Conservation (phyloP, 2,888 invertebrate species). For the Tineola bisselliella region DNA sequence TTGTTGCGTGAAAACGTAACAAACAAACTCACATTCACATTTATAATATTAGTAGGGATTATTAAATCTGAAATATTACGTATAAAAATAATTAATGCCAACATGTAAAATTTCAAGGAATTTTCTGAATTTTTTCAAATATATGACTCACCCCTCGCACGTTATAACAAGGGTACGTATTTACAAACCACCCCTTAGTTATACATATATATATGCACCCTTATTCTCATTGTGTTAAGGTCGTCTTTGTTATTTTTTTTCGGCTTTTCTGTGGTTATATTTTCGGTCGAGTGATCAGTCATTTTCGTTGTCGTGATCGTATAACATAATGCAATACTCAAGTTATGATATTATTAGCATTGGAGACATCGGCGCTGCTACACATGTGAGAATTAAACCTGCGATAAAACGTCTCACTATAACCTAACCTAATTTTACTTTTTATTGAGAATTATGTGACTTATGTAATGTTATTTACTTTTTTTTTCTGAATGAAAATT, state of each 20-base stretch:
- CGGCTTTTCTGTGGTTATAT: background rate
- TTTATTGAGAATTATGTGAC: no score
- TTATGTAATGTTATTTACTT: no score
- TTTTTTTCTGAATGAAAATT: no score
- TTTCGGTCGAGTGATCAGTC: constrained; percentile 32
- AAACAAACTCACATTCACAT: no score
- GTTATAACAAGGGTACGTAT: background rate
- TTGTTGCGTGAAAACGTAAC: no score
- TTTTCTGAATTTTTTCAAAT: background rate
- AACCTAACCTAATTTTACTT: no score
- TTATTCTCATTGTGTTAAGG: background rate
- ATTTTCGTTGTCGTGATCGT: constrained; percentile 27
- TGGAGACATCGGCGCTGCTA: background rate
- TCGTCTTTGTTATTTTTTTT: background rate
- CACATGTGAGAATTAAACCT: background rate
- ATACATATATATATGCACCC: background rate
- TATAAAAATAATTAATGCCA: background rate
- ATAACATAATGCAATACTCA: constrained; percentile 44
- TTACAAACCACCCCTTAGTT: background rate
- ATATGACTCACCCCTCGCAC: background rate
- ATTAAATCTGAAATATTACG: no score
- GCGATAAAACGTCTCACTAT: no score
- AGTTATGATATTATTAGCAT: constrained; percentile 41
- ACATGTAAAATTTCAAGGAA: background rate
- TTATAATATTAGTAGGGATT: no score